A percentile compares a stretch with the other conserved stretches of the same genome.
Evolutionary conservation across 92 coral and sea anemone genomes (phyloP).

Genomic region (Actinostola sp.): DNA sequence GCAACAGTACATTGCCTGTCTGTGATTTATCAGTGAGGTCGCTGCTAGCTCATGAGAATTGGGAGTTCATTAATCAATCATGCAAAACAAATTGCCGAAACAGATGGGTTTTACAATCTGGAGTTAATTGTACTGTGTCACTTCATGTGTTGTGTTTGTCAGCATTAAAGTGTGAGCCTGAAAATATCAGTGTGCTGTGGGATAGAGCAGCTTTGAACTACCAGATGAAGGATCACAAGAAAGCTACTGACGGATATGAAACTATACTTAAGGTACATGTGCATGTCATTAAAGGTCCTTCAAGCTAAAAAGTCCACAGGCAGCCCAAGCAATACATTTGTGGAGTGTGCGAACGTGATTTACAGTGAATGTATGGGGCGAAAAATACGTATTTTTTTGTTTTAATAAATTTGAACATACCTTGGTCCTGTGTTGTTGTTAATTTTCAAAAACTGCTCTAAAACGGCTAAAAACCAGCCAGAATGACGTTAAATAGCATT

Average conservation of each 20-base stretch:
- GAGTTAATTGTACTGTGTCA: too few relatives aligned
- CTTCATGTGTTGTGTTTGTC: neutral
- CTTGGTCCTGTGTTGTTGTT: too few relatives aligned
- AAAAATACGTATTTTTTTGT: too few relatives aligned
- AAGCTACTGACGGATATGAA: slow-evolving; percentile 85
- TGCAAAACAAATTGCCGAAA: neutral
- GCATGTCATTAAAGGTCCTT: slow-evolving; percentile 22
- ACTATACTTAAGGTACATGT: slow-evolving; percentile 45
- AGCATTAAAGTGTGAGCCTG: slow-evolving; percentile 89
- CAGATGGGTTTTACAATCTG: neutral
- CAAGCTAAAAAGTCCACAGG: neutral
- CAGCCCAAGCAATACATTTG: neutral
- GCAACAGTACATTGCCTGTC: too few relatives aligned
- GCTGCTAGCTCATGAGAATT: too few relatives aligned
- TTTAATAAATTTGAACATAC: too few relatives aligned
- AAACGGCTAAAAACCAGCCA: too few relatives aligned
- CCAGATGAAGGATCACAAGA: slow-evolving; percentile 83
- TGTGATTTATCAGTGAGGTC: too few relatives aligned
- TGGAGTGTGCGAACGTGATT: neutral
- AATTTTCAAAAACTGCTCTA: too few relatives aligned
- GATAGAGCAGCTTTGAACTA: slow-evolving; percentile 88
- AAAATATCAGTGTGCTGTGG: slow-evolving; percentile 72
- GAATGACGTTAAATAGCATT: too few relatives aligned
- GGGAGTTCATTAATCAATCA: too few relatives aligned
- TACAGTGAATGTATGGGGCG: too few relatives aligned